A percentile compares a stretch with the other conserved stretches of the same genome.
Conservation (phyloP, 2,888 invertebrate species). For the Tiphia femorata region DNA sequence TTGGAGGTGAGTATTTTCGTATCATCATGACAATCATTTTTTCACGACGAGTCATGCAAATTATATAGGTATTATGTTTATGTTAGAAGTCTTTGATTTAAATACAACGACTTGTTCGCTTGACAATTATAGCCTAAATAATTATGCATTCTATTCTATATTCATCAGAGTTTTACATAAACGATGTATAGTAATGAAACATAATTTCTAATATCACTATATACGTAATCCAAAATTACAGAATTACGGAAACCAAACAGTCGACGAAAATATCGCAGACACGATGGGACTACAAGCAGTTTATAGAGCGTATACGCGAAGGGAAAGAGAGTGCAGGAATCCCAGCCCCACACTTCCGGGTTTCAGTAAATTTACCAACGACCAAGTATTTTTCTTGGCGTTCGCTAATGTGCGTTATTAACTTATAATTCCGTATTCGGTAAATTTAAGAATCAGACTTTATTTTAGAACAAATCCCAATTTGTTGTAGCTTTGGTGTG, state of each 20-base stretch:
- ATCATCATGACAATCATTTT: too few relatives aligned
- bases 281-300: constrained; percentile 14
- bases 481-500: not conserved
- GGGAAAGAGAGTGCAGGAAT: constrained; percentile 42
- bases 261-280: constrained; percentile 27
- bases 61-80: too few relatives aligned
- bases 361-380: constrained; percentile 55
- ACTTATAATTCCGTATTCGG: not conserved
- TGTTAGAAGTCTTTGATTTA: too few relatives aligned
- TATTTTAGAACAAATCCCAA: not conserved
- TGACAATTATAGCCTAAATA: too few relatives aligned
- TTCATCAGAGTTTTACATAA: too few relatives aligned
- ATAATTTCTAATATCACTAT: too few relatives aligned
- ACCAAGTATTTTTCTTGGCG: constrained; percentile 64
- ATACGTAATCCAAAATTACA: not conserved
- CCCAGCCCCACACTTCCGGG: constrained; percentile 49
- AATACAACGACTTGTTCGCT: too few relatives aligned
- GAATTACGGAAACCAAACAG: not conserved
- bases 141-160: too few relatives aligned
- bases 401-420: constrained; percentile 61
- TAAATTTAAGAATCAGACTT: not conserved
- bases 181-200: too few relatives aligned
- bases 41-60: too few relatives aligned
- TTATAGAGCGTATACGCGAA: constrained; percentile 31
- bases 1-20: not conserved